These are phyloP conservation scores for Brachionus rubens DNA, from an alignment of 1,140 invertebrate species.

Conservation along the genomic window DNA sequence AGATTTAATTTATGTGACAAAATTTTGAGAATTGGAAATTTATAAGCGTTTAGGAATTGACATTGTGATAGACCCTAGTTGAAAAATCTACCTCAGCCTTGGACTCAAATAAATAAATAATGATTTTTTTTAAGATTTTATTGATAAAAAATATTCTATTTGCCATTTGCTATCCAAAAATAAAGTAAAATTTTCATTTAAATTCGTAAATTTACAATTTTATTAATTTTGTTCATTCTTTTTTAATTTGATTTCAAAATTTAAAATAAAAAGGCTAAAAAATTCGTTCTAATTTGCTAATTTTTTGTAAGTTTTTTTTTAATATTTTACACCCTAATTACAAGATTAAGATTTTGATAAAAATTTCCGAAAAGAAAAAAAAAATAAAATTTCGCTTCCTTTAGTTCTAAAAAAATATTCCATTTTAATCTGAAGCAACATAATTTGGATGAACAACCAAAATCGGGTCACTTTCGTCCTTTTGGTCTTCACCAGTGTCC, in stretches of 20 bases:
- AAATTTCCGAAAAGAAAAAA: not conserved
- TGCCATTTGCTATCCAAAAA: not conserved
- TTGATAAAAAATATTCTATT: not conserved
- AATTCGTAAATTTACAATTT: not conserved
- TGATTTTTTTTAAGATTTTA: not conserved
- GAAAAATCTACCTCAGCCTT: no score
- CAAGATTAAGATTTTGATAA: no score
- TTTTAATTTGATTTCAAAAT: no score
- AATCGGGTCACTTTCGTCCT: slow-evolving; percentile 70
- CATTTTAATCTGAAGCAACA: slow-evolving; percentile 66
- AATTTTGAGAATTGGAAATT: no score
- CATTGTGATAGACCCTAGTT: no score
- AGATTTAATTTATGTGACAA: no score
- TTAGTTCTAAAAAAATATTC: not conserved
- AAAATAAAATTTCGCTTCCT: not conserved
- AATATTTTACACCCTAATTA: no score
- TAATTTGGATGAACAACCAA: slow-evolving; percentile 95
- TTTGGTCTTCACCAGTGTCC: slow-evolving; percentile 52
- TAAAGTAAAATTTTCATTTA: not conserved
- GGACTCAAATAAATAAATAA: not conserved
- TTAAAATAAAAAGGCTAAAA: no score
- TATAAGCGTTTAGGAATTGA: no score
- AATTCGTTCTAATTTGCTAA: no score
- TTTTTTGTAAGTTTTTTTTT: no score
- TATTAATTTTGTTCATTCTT: no score